These are phyloP conservation scores for Platyscapa corneri DNA, from an alignment of 1,140 invertebrate species.

Conservation along the genomic window DNA sequence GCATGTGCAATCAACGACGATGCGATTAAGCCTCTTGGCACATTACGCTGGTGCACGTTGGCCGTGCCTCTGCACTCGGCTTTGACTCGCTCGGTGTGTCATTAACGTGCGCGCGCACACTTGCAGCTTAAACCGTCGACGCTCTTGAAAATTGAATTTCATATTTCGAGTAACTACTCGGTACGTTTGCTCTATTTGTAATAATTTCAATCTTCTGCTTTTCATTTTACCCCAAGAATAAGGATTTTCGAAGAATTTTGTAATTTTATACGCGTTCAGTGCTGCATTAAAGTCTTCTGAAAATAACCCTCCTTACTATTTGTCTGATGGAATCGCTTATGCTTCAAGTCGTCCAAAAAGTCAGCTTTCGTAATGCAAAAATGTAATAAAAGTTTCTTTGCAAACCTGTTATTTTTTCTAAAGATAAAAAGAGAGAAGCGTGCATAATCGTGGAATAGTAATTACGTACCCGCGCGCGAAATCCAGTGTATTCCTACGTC, in stretches of 20 bases:
- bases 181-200: neutral
- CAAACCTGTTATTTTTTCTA: neutral
- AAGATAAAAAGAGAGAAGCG: neutral
- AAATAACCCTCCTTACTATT: constrained; percentile 5
- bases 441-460: neutral
- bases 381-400: neutral
- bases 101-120: constrained; percentile 50
- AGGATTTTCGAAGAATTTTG: constrained; percentile 21
- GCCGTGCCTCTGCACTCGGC: constrained; percentile 51
- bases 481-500: no score
- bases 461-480: neutral
- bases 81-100: constrained; percentile 59
- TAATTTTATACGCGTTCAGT: neutral
- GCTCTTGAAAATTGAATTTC: constrained; percentile 31
- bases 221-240: neutral
- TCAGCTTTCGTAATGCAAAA: neutral
- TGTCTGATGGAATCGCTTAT: neutral
- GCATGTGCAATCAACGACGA: constrained; percentile 70
- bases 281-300: neutral
- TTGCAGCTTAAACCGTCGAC: constrained; percentile 17
- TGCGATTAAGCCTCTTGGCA: constrained; percentile 70
- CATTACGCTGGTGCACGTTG: constrained; percentile 69
- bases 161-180: neutral
- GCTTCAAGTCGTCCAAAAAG: neutral
- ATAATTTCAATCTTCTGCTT: constrained; percentile 8